phyloP scores from a whole-genome alignment of 2,888 invertebrate species.

The Metellina segmentata region DNA sequence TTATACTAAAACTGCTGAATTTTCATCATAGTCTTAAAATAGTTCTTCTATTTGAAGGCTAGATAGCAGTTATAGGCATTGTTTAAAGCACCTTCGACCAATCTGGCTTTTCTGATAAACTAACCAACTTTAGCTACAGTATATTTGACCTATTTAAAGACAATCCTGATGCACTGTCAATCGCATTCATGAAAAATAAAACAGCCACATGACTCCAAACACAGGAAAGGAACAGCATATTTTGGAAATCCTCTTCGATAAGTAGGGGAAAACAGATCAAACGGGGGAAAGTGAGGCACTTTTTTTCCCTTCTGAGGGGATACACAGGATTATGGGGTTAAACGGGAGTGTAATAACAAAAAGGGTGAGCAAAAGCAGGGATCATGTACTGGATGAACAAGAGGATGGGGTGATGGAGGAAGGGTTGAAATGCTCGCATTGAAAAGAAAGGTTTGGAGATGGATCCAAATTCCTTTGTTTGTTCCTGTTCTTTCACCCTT shows the following conservation, averaged over 20 bases:
- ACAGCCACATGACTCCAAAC: not conserved
- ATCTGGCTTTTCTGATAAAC: too few relatives aligned
- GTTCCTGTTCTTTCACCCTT: not conserved
- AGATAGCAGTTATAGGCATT: too few relatives aligned
- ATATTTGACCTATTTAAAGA: not conserved
- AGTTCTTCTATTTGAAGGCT: too few relatives aligned
- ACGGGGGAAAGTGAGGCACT: not conserved
- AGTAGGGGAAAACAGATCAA: not conserved
- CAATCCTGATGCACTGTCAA: not conserved
- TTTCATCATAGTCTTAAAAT: too few relatives aligned
- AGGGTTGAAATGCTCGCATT: slow-evolving; percentile 4
- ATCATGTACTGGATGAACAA: slow-evolving; percentile 6
- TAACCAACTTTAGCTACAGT: not conserved
- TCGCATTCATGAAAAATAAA: not conserved
- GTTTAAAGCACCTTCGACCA: too few relatives aligned
- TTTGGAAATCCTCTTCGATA: not conserved
- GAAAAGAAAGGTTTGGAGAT: not conserved
- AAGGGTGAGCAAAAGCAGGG: slow-evolving; percentile 6
- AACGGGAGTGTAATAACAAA: slow-evolving; percentile 41
- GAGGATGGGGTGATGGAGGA: not conserved
- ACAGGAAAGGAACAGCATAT: not conserved
- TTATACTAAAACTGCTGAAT: too few relatives aligned
- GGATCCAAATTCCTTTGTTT: slow-evolving; percentile 36
- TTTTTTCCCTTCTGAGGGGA: not conserved
- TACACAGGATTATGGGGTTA: slow-evolving; percentile 45